Evolutionary conservation across 2,888 invertebrate genomes (phyloP), one percentile per base, ranked within the genome.

Genomic region (Anodontia alba): DNA sequence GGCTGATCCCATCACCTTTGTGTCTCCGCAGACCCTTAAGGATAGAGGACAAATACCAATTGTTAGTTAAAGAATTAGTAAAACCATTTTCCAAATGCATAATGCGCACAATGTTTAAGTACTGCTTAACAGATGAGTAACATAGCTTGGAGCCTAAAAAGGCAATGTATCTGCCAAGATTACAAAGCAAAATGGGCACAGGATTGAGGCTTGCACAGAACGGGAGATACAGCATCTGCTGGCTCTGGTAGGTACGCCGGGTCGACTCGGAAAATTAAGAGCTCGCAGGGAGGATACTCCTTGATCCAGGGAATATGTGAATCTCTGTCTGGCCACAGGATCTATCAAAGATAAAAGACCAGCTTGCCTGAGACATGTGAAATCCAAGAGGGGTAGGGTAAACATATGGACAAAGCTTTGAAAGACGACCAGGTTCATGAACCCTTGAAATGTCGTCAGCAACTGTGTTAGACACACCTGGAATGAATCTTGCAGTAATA

Each of bases 391-490:
- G 36, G n/a, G 67, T n/a, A 8, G 67, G 67, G 12, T 3, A 7
- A 8, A 33, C 15, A 20, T 23, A 57, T 12, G 38, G 42, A 17
- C 2, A 20, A 3, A 57, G 17, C 15, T 17, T 3, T 15, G 2
- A 29, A 38, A 80, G 33, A 42, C 66, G 26, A 29, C 33, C 23
- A 20, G 49, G 54, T 46, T 77, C 66, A 74, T 77, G 69, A 7
- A 81, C 17, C 17, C 81, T 29, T 10, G 77, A 73, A 17, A 74
- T 51, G 36, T 33, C n/a, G 29, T 81, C 81, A 26, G 77, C 77
- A 2, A 71, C 23, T 0, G 23, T 26, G 43, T 81, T 81, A 0
- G 10, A 10, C 12, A 23, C 36, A 29, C 77, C 74, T 1, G 57
- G 73, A 2, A 81, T 69, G 73, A 73, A 70, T 0, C 62, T 1